Conservation (phyloP, 2,113 vertebrate species). For the Glaucomys volans region DNA sequence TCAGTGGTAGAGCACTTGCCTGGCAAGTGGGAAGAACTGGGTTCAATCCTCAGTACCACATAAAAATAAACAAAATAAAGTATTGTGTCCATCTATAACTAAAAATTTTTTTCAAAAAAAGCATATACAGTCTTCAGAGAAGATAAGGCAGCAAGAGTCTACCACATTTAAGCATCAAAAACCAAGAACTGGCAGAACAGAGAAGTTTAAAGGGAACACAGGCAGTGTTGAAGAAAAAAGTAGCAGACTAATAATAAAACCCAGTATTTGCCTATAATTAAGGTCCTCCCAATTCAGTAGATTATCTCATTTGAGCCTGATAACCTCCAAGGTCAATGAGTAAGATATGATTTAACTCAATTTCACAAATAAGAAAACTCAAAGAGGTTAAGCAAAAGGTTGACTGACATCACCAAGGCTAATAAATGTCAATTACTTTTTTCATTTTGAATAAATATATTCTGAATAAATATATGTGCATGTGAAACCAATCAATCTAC, state of each 20-base stretch:
- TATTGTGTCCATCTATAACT: too few relatives aligned
- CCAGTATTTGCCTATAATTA: not conserved
- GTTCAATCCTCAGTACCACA: not conserved
- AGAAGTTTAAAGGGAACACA: not conserved
- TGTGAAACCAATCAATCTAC: not conserved
- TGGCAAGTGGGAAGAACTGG: not conserved
- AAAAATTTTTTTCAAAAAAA: too few relatives aligned
- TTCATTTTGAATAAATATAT: not conserved
- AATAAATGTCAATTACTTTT: slow-evolving; percentile 20
- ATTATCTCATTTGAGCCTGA: not conserved
- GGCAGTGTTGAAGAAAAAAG: not conserved
- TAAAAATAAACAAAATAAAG: not conserved
- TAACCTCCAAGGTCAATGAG: not conserved
- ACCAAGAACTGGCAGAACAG: not conserved
- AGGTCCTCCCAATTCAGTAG: not conserved
- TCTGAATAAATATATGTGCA: not conserved
- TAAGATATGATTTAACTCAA: not conserved
- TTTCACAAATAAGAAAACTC: slow-evolving; percentile 37
- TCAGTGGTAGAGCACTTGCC: too few relatives aligned
- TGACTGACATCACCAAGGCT: not conserved
- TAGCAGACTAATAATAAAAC: not conserved
- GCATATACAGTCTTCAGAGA: not conserved
- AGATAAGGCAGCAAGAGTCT: not conserved
- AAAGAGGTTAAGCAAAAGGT: not conserved
- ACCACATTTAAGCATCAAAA: not conserved